These are phyloP conservation scores for Rotaria macrura DNA, from an alignment of 2,888 invertebrate genomes.

Conservation along the genomic window DNA sequence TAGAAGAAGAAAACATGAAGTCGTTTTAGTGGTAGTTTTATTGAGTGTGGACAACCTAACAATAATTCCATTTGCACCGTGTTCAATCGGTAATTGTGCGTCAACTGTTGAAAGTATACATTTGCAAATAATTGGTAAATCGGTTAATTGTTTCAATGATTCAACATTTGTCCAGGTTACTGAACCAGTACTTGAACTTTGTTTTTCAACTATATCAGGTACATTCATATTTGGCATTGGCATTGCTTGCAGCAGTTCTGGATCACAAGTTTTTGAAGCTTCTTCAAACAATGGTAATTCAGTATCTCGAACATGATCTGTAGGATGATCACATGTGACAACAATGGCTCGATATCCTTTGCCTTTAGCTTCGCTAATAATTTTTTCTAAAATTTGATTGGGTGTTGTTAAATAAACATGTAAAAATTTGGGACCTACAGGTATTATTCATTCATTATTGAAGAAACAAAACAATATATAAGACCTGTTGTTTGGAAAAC, in stretches of 20 bases:
- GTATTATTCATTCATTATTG: too few relatives aligned
- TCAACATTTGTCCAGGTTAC: too few relatives aligned
- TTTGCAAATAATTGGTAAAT: conserved; percentile 27
- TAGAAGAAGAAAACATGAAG: too few relatives aligned
- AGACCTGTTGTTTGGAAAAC: background rate
- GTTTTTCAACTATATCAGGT: background rate
- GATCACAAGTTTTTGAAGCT: background rate
- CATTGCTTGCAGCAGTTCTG: background rate
- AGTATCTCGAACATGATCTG: background rate
- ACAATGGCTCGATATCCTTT: conserved; percentile 1
- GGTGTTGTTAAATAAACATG: background rate
- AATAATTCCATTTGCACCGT: conserved; percentile 10
- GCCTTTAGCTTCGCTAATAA: background rate
- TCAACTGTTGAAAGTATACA: conserved; percentile 26
- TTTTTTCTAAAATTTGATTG: background rate
- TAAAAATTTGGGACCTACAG: background rate
- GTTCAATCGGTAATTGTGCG: conserved; percentile 26
- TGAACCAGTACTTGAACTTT: too few relatives aligned
- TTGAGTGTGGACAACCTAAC: too few relatives aligned
- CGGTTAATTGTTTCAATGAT: background rate
- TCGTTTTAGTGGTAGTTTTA: background rate
- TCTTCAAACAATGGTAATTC: background rate
- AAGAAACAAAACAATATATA: too few relatives aligned
- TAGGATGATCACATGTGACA: background rate
- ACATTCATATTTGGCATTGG: background rate